Evolutionary conservation across 2,797 vertebrate genomes (phyloP).

Genomic region (Myotis myotis): DNA sequence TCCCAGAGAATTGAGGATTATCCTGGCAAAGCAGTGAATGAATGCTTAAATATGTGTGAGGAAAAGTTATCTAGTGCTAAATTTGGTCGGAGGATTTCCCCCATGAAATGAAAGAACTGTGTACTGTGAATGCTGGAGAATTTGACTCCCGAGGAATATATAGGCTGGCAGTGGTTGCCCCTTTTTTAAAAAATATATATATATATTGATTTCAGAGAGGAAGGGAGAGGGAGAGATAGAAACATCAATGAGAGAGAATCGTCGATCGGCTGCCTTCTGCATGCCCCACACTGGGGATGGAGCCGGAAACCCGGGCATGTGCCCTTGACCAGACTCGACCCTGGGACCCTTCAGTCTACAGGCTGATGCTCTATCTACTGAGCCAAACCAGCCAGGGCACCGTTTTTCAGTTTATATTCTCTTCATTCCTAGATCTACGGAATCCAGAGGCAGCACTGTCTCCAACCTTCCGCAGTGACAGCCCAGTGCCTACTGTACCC

Average conservation of each 20-base stretch:
- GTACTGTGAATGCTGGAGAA: not conserved
- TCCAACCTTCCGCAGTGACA: slow-evolving; percentile 89
- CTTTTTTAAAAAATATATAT: too few species aligned
- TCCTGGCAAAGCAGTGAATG: slow-evolving; percentile 23
- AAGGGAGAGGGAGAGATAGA: too few species aligned
- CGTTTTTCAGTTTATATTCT: slow-evolving; percentile 38
- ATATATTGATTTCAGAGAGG: too few species aligned
- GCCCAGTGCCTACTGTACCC: slow-evolving; percentile 86
- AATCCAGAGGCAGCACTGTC: slow-evolving; percentile 84
- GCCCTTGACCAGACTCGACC: too few species aligned
- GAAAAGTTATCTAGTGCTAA: slow-evolving; percentile 1
- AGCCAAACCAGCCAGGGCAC: too few species aligned
- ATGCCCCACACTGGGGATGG: too few species aligned
- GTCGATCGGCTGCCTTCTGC: too few species aligned
- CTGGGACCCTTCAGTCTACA: too few species aligned
- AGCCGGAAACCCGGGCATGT: too few species aligned
- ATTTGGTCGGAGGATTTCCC: slow-evolving; percentile 16
- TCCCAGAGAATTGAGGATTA: not conserved
- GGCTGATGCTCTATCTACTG: too few species aligned
- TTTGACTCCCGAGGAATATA: not conserved
- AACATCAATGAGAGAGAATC: too few species aligned
- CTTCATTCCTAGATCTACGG: slow-evolving; percentile 84
- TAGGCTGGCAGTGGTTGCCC: not conserved
- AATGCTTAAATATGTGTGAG: not conserved
- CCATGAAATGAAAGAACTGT: not conserved